These are phyloP conservation scores for Perca flavescens DNA, from an alignment of 2,113 vertebrate species.

Conservation along the genomic window DNA sequence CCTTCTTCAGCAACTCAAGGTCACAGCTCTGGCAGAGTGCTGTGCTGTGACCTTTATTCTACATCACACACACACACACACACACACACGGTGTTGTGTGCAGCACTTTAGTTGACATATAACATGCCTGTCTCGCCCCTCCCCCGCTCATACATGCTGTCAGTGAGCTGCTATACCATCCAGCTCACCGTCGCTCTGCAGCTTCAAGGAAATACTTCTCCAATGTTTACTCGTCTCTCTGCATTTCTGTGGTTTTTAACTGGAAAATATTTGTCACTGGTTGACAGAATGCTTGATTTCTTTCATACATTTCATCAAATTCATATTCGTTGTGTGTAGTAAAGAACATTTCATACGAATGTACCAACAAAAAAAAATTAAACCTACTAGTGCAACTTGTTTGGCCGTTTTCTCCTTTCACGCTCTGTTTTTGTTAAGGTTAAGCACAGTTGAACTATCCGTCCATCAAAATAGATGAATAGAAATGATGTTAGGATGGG, in stretches of 20 bases:
- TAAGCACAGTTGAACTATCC: too few species aligned
- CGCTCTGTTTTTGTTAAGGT: not conserved
- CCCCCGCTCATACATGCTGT: constrained; percentile 51
- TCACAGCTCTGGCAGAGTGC: constrained; percentile 73
- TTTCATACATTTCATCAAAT: not conserved
- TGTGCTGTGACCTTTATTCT: constrained; percentile 80
- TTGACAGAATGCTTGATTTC: too few species aligned
- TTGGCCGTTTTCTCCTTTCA: not conserved
- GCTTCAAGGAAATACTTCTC: constrained; percentile 48
- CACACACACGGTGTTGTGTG: constrained; percentile 61
- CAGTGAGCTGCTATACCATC: constrained; percentile 50
- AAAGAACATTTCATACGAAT: not conserved
- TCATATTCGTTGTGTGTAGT: not conserved
- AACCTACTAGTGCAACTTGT: not conserved
- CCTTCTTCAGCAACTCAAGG: constrained; percentile 80
- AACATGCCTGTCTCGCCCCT: constrained; percentile 69
- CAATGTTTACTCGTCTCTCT: not conserved
- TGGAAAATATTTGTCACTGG: not conserved
- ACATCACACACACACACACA: constrained; percentile 57
- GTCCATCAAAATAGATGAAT: not conserved
- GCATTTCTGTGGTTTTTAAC: not conserved
- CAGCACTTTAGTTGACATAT: constrained; percentile 75
- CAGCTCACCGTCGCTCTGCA: constrained; percentile 35
- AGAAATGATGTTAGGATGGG: not conserved
- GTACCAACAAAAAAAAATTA: not conserved